Evolutionary conservation across 2,888 invertebrate species (phyloP), one percentile per base, ranked within the genome.

Genomic region (Andrena trimmerana): DNA sequence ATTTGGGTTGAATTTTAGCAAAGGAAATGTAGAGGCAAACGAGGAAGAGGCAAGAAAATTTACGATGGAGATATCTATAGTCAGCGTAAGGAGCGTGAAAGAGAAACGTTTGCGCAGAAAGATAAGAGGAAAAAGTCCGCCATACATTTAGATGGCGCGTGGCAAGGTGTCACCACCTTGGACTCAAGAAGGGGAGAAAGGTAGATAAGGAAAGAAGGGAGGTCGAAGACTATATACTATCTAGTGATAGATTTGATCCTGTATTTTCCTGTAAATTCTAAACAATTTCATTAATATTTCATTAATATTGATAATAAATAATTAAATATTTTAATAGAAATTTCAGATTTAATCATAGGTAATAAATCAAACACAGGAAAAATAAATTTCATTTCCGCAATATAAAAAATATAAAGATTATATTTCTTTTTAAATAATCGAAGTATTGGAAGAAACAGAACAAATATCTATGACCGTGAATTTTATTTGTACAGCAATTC

Each of bases 131-230:
- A 81, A 80, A 86, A 78, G 79, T 82, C 74, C 75, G 65, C 27
- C 73, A 24, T 65, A 54, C 63, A 67, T 74, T 72, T 85, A 67
- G 71, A 82, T 71, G 88, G 85, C 88, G 88, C 88, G 88, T 88
- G 88, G 86, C 88, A 88, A 86, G 85, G 86, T 84, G 87, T 84
- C 82, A 66, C 59, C 71, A 67, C 71, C 76, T 81, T 77, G 78
- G 71, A 31, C 66, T 65, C 68, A 36, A 63, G 66, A 74, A 72
- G 68, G 80, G 81, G 65, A 71, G 69, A 57, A 65, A 69, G 57
- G 13, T 57, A 86, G 85, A 88, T 86, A 88, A 87, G 69, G 33
- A 65, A 24, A 54, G 66, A 60, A 63, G 78, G 42, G 65, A 73
- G 60, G 42, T 79, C 48, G 20, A 20, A 31, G 66, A 33, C 50